A percentile compares a stretch with the other conserved stretches of the same genome.
Evolutionary conservation across 2,888 invertebrate genomes (phyloP).

Genomic region (Athalia rosae): DNA sequence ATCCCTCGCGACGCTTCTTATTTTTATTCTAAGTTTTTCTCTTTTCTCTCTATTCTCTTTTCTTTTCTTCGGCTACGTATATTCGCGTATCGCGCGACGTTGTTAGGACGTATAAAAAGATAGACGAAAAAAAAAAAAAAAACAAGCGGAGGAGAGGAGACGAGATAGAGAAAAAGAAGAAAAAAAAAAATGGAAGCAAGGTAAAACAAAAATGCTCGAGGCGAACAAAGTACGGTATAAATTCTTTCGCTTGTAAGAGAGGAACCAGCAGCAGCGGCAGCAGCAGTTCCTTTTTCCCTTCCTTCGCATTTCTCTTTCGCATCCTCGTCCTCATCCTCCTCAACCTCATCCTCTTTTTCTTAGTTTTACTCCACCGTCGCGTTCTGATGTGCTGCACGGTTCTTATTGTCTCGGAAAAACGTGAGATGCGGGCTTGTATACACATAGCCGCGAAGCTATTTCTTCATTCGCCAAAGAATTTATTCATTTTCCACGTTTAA

Average conservation of each 20-base stretch:
- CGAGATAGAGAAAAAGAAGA: not conserved
- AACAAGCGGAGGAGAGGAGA: not conserved
- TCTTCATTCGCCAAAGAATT: conserved; percentile 44
- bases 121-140: conserved; percentile 8
- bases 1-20: conserved; percentile 16
- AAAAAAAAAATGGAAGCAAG: not conserved
- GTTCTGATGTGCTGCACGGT: too few relatives aligned
- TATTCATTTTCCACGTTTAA: conserved; percentile 47
- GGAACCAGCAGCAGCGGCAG: conserved; percentile 9
- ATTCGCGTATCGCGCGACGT: not conserved
- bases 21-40: too few relatives aligned
- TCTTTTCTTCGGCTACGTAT: too few relatives aligned
- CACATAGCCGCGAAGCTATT: conserved; percentile 35
- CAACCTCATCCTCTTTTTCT: not conserved
- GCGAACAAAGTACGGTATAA: conserved; percentile 51
- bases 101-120: conserved; percentile 8
- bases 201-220: not conserved
- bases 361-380: not conserved
- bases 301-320: not conserved
- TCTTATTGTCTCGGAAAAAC: conserved; percentile 44
- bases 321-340: conserved; percentile 5
- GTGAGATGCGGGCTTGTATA: not conserved
- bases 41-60: too few relatives aligned
- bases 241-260: conserved; percentile 48
- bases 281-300: not conserved